Conservation (phyloP, 64 coral and sea anemone species). For the Montipora capricornis region DNA sequence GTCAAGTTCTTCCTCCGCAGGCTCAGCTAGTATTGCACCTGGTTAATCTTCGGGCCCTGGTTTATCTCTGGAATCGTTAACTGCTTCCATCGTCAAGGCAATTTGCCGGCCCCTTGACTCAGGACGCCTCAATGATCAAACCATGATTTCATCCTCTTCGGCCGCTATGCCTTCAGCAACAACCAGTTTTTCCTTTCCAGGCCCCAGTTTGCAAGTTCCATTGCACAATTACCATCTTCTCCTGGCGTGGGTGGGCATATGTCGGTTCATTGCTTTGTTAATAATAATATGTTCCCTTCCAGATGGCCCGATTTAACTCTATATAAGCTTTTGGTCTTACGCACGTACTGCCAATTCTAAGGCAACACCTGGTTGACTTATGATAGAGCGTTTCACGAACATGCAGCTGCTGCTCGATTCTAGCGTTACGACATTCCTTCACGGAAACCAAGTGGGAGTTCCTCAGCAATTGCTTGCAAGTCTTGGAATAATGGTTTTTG, state of each 20-base stretch:
- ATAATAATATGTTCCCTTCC: no score
- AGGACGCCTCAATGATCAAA: neutral
- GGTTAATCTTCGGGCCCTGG: neutral
- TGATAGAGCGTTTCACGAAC: no score
- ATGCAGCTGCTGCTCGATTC: no score
- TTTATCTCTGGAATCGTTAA: neutral
- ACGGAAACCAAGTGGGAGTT: no score
- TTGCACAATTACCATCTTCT: neutral
- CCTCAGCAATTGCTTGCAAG: no score
- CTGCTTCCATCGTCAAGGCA: neutral
- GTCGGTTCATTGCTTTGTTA: no score
- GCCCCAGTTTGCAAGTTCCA: neutral
- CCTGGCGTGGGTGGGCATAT: neutral
- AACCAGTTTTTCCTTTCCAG: neutral
- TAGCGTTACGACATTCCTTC: no score
- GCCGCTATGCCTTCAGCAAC: neutral
- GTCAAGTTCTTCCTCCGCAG: neutral
- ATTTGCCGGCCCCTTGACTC: neutral
- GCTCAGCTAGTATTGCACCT: neutral
- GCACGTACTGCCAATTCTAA: no score
- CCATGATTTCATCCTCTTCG: neutral
- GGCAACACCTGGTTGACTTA: no score
- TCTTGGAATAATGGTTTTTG: no score
- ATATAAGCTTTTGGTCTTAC: no score
- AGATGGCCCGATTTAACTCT: no score